Evolutionary conservation across 2,113 vertebrate genomes (phyloP), one percentile per base, ranked within the genome.

Genomic region (Leucopsar rothschildi): DNA sequence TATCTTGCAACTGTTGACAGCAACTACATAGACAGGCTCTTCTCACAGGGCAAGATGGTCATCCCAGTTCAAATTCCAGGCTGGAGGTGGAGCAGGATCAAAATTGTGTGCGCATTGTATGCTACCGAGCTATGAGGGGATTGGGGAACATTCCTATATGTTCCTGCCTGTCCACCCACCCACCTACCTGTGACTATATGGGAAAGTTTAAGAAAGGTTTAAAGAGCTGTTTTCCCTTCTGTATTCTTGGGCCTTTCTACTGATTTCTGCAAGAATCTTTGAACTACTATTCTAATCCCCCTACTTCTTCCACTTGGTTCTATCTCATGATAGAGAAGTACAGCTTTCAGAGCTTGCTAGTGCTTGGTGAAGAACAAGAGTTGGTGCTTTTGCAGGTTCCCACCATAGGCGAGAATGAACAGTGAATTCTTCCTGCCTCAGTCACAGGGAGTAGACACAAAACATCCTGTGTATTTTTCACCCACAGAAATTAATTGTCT

Each of bases 1-100:
- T 49, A 20, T 60, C 45, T 61, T 61, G 29, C 12, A 28, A 15
- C 17, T 55, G 6, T 18, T 44, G 17, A 35, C 27, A 76, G 33
- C 19, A 63, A 4, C 6, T 5, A 8, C 5, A 0, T 8, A 27
- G 3, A 45, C 20, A 56, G 0, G 1, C 3, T 69, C 31, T 22
- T 72, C 35, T 28, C 20, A 44, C 2, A 6, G 44, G 9, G 24
- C 20, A 28, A 77, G 53, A 9, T 47, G 21, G 14, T 33, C 5
- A 56, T 12, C 10, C 12, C 25, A 24, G 61, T 63, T 75, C 28
- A 70, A 31, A 70, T 55, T 61, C 37, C 39, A 66, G 22, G 42
- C 7, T 47, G 40, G 15, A 50, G 12, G n/a, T 50, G 42, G 29
- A 37, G 19, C 5, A 12, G 31, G 22, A 70, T 12, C 20, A 72